Evolutionary conservation across 1,140 invertebrate genomes (phyloP), one percentile per base, ranked within the genome.

Genomic region (Gryon sp.): DNA sequence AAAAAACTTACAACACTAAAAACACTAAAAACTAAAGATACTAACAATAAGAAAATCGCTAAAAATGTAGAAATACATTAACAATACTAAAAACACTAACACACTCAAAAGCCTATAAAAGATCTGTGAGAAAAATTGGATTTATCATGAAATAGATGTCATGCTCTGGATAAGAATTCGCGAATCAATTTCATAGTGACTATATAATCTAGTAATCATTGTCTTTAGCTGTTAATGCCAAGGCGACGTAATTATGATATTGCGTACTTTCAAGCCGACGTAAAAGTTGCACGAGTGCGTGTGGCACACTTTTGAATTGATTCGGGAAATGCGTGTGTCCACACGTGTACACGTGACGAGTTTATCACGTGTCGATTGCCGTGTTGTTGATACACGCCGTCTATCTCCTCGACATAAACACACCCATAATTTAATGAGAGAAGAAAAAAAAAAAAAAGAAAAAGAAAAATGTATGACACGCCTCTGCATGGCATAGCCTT

Each of bases 251-350:
- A 59, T 57, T 41, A 52, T 43, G 4, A 69, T 48, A 30, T 34
- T 32, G 12, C 36, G 2, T 16, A 52, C 53, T 69, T 68, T 68
- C 65, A 50, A 48, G 7, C 34, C 40, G 0, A 3, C 28, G 40
- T 34, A 55, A 68, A 68, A 69, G 65, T 69, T 69, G 50, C 32
- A 57, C 41, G 20, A 3, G 34, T 55, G 63, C 52, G 65, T 59
- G 18, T 19, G 53, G 24, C 53, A 41, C 32, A 69, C 52, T 69
- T 69, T 55, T 69, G 15, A n/a, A n/a, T n/a, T 69, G 46, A 69
- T 69, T 69, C 43, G 65, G 65, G 52, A 69, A 69, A 69, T 69
- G 65, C 65, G 65, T 69, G 65, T 55, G 19, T n/a, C n/a, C n/a
- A n/a, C 45, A 53, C 60, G 59, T 40, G 36, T 57, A 14, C 62